Base-by-base conservation (phyloP, 2,797 vertebrate genomes). In the Poecilia velifera region DNA sequence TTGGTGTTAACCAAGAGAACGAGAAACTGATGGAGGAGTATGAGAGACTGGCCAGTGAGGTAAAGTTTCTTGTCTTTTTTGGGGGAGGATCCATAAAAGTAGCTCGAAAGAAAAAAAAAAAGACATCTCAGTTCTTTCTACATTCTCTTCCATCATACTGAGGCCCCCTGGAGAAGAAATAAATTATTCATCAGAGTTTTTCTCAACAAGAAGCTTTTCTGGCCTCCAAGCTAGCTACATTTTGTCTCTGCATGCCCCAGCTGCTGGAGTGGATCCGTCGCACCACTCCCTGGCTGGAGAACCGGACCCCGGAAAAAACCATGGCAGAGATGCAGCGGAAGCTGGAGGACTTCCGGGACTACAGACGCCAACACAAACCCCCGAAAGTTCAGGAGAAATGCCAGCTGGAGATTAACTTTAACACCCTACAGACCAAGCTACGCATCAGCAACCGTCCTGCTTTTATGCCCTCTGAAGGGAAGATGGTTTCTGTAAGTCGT, bases 1-100 rank as follows among this genome's bases (percentile, higher is more conserved):
- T 99, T 73, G 98, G 97, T 84, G 98, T 99, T 87, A 99, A 99
- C 95, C 98, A 99, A 93, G 98, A 99, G 94, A 99, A 99, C 91
- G 98, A 99, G 93, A 98, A 98, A 90, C 92, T 99, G 95, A 99
- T 99, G 98, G 98, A 97, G 95, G 98, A 99, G 81, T 99, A 99
- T 88, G 98, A 99, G 94, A 96, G 96, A 93, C 96, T 99, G 92
- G 98, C 98, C 86, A 99, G 98, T 94, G 98, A 99, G 97, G 98
- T 99, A 97, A 94, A 93, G 76, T 76, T 68, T 43, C 8, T 76
- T 84, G 80, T 72, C 51, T 80, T 83, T 55, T 55, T 49, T 43
- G 68, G 34, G 34, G 34, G 34, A n/a, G 34, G 76, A 68, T 77
- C 28, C 64, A 39, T 68, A 20, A 41, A 68, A 6, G 39, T 80